Evolutionary conservation across 2,888 invertebrate genomes (phyloP).

Genomic region (Arctia plantaginis): DNA sequence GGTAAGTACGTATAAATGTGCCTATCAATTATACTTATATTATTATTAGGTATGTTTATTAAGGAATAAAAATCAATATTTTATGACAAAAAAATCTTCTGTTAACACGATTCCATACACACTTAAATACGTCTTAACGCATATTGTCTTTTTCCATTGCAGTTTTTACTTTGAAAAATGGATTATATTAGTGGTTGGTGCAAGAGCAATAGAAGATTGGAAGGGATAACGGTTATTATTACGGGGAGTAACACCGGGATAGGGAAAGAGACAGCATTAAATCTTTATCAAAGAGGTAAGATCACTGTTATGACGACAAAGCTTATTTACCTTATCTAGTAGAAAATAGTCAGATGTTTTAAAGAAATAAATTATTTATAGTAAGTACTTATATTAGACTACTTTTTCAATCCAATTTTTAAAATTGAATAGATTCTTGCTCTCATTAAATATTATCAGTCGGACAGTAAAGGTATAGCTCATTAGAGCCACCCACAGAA

Average conservation of each 20-base stretch:
- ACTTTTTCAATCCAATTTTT: too few species aligned
- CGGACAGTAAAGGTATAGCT: too few species aligned
- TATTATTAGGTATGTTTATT: not conserved
- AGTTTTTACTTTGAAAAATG: conserved; percentile 51
- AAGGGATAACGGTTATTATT: conserved; percentile 78
- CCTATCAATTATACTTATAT: not conserved
- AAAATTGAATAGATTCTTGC: too few species aligned
- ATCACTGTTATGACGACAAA: not conserved
- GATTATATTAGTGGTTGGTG: conserved; percentile 77
- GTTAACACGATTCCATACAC: not conserved
- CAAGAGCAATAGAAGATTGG: conserved; percentile 82
- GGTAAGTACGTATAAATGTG: not conserved
- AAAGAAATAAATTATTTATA: too few species aligned
- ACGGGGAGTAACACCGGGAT: conserved; percentile 91
- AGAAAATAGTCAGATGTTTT: too few species aligned
- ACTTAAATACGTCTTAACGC: not conserved
- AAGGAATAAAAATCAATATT: not conserved
- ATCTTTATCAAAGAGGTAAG: conserved; percentile 81
- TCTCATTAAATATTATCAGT: too few species aligned
- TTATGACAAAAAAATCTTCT: not conserved
- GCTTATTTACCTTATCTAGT: not conserved
- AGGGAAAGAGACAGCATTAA: conserved; percentile 89
- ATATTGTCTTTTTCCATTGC: not conserved
- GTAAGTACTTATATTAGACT: too few species aligned
- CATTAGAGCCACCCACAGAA: too few species aligned